Percentiles rank a stretch among this genome's conserved stretches.
Evolutionary conservation across 2,888 invertebrate genomes (phyloP).

Genomic region (Drosophila pegasa): DNA sequence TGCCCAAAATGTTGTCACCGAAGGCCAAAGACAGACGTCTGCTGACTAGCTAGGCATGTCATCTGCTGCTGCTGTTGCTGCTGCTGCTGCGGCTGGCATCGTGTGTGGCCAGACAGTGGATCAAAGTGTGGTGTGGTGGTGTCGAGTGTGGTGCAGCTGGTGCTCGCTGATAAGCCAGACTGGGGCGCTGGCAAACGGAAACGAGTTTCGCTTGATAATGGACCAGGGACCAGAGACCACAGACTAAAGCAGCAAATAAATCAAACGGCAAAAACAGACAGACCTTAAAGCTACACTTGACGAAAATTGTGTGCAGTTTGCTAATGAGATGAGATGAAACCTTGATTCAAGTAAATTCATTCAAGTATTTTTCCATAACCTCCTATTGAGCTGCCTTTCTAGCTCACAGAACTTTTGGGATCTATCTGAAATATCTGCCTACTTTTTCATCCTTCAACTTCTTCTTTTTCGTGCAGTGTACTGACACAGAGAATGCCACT

Average conservation of each 20-base stretch:
- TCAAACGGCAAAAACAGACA: slow-evolving; percentile 18
- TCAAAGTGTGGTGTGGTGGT: slow-evolving; percentile 10
- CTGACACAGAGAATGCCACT: background rate
- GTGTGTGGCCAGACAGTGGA: slow-evolving; percentile 48
- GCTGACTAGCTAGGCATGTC: slow-evolving; percentile 36
- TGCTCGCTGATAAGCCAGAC: slow-evolving; percentile 38
- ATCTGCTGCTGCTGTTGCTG: slow-evolving; percentile 14
- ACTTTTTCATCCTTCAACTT: background rate
- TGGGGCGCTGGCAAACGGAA: slow-evolving; percentile 43
- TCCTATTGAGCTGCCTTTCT: too few species aligned
- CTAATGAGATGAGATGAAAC: background rate
- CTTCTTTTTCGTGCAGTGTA: slow-evolving; percentile 9
- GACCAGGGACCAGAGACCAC: slow-evolving; percentile 40
- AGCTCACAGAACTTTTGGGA: too few species aligned
- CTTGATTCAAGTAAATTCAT: too few species aligned
- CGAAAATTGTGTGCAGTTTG: background rate
- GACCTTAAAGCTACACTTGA: slow-evolving; percentile 15
- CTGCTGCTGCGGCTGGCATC: slow-evolving; percentile 14
- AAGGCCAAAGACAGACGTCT: slow-evolving; percentile 23
- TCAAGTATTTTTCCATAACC: too few species aligned
- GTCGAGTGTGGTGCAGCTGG: slow-evolving; percentile 33
- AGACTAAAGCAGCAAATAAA: slow-evolving; percentile 21
- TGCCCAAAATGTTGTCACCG: slow-evolving; percentile 16
- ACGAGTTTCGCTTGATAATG: slow-evolving; percentile 65
- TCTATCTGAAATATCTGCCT: background rate